Conservation (phyloP, 2,113 vertebrate species). For the Cinclus mexicanus region DNA sequence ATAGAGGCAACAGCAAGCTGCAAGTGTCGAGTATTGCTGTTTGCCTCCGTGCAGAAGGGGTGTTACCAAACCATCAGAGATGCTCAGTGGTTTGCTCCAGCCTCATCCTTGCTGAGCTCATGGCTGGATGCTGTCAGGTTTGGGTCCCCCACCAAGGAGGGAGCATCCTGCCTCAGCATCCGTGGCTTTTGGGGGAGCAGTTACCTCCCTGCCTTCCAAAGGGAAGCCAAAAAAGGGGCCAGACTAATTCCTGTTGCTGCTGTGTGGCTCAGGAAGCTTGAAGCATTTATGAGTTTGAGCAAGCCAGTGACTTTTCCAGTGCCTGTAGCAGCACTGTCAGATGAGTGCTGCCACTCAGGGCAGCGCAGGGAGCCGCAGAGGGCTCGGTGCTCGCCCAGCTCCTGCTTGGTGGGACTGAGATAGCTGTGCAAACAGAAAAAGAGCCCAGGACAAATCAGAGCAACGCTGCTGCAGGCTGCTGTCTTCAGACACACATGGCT, state of each 20-base stretch:
- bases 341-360: background rate
- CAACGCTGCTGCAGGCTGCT: background rate
- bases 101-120: background rate
- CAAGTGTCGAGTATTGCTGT: background rate
- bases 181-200: background rate
- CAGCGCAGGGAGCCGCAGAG: background rate
- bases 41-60: background rate
- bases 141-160: accelerated
- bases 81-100: background rate
- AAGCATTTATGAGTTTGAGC: background rate
- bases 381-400: background rate
- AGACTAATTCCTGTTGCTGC: background rate
- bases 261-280: background rate
- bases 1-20: background rate
- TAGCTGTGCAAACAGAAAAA: background rate
- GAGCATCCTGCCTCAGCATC: background rate
- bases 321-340: background rate
- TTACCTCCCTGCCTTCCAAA: background rate
- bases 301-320: background rate
- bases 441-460: background rate
- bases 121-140: background rate
- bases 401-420: background rate
- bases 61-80: background rate
- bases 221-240: background rate
- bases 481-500: background rate